Evolutionary conservation across 1,140 invertebrate species (phyloP).

Genomic region (Ditylenchus dipsaci): DNA sequence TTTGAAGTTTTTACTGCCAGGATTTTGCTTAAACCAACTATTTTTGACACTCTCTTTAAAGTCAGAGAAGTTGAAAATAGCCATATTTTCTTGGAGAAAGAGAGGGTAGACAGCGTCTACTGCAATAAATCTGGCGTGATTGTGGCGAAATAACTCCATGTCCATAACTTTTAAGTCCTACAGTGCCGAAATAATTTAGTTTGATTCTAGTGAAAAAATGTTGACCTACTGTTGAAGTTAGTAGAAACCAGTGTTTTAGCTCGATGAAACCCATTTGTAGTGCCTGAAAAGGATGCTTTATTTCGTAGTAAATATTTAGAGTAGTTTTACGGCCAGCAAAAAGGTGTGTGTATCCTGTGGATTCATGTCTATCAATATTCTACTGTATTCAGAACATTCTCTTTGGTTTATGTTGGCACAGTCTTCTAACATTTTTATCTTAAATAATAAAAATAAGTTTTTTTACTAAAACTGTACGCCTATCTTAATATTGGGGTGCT

Average conservation of each 20-base stretch:
- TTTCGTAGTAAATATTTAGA: background rate
- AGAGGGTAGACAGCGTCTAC: conserved; percentile 41
- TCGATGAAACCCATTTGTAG: conserved; percentile 58
- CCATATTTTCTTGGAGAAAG: conserved; percentile 22
- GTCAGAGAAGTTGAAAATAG: conserved; percentile 35
- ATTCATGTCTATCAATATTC: conserved; percentile 53
- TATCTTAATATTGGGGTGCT: no score
- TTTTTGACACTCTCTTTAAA: conserved; percentile 35
- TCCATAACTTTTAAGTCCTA: conserved; percentile 53
- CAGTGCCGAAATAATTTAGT: conserved; percentile 11
- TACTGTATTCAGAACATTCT: conserved; percentile 51
- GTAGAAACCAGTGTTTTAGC: conserved; percentile 56
- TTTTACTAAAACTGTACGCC: no score
- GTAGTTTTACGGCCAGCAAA: conserved; percentile 42
- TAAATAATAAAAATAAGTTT: background rate
- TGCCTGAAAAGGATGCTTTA: conserved; percentile 31
- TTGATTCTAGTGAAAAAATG: conserved; percentile 13
- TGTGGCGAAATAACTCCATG: conserved; percentile 55
- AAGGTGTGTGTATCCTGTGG: conserved; percentile 51
- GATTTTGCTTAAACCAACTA: conserved; percentile 32
- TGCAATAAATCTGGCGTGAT: conserved; percentile 54
- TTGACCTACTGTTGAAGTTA: conserved; percentile 50
- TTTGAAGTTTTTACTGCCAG: conserved; percentile 38
- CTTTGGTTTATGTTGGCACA: conserved; percentile 38
- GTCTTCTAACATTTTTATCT: conserved; percentile 52